Conservation (phyloP, 2,888 invertebrate species). For the Lomographa bimaculata region DNA sequence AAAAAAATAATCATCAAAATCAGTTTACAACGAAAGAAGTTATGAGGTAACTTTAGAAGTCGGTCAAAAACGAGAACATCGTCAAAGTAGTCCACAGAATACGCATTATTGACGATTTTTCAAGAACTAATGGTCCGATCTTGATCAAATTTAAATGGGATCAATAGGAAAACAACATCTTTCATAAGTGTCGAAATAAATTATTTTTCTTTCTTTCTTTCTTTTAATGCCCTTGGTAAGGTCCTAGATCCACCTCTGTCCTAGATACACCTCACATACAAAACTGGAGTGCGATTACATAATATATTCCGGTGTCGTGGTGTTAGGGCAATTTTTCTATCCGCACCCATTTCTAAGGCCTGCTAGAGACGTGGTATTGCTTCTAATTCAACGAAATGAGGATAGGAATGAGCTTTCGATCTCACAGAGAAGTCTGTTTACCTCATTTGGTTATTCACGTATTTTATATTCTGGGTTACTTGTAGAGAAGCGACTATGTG, state of each 20-base stretch:
- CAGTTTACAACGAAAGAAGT: no score
- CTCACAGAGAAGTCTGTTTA: slow-evolving; percentile 4
- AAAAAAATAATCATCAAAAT: no score
- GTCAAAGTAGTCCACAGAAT: no score
- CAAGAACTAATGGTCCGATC: no score
- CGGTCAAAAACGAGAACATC: no score
- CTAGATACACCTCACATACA: slow-evolving; percentile 66
- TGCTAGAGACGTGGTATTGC: slow-evolving; percentile 51
- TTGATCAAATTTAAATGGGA: no score
- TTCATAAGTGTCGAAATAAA: no score
- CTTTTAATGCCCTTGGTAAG: no score
- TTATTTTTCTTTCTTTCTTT: no score
- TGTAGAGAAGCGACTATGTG: background rate
- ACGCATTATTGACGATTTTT: no score
- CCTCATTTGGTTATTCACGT: slow-evolving; percentile 1
- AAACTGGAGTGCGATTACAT: slow-evolving; percentile 70
- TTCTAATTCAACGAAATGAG: slow-evolving; percentile 51
- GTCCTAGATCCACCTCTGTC: slow-evolving; percentile 17
- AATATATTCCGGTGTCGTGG: slow-evolving; percentile 76
- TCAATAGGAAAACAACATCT: no score
- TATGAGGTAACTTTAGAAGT: no score
- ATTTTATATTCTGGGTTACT: slow-evolving; percentile 4
- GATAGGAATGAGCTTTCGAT: slow-evolving; percentile 25
- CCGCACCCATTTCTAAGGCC: slow-evolving; percentile 52
- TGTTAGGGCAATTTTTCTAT: slow-evolving; percentile 71